Percentiles rank a stretch among this genome's conserved stretches.
Conservation (phyloP, 2,113 vertebrate genomes). For the Fregata magnificens region DNA sequence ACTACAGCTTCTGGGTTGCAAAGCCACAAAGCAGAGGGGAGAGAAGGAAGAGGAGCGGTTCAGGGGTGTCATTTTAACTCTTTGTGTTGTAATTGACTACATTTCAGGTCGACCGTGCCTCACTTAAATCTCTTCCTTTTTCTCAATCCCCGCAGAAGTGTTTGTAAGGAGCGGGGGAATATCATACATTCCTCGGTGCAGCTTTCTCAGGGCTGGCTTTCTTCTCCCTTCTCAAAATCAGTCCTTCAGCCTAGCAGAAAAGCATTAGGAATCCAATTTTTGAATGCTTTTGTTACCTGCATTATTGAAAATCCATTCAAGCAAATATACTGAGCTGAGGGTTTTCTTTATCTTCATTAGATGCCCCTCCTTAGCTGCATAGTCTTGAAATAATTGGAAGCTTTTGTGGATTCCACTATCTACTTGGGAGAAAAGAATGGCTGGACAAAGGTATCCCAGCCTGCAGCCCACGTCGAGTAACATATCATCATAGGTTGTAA, state of each 20-base stretch:
- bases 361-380: not conserved
- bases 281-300: constrained; percentile 55
- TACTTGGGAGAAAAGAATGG: not conserved
- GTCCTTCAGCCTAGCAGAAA: not conserved
- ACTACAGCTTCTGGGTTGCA: not conserved
- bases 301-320: constrained; percentile 53
- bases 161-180: not conserved
- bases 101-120: constrained; percentile 32
- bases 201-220: constrained; percentile 44
- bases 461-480: not conserved
- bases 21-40: not conserved
- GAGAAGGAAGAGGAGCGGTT: not conserved
- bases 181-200: not conserved
- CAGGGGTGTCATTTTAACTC: constrained; percentile 41
- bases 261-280: constrained; percentile 36
- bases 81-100: constrained; percentile 54
- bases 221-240: constrained; percentile 30
- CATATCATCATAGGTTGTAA: not conserved
- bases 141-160: not conserved
- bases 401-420: constrained; percentile 35
- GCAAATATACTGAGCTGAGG: constrained; percentile 31
- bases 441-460: not conserved
- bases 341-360: constrained; percentile 47
- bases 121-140: constrained; percentile 39
- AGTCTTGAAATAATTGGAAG: constrained; percentile 66